Evolutionary conservation across 2,113 vertebrate genomes (phyloP).

Genomic region (Saguinus midas): DNA sequence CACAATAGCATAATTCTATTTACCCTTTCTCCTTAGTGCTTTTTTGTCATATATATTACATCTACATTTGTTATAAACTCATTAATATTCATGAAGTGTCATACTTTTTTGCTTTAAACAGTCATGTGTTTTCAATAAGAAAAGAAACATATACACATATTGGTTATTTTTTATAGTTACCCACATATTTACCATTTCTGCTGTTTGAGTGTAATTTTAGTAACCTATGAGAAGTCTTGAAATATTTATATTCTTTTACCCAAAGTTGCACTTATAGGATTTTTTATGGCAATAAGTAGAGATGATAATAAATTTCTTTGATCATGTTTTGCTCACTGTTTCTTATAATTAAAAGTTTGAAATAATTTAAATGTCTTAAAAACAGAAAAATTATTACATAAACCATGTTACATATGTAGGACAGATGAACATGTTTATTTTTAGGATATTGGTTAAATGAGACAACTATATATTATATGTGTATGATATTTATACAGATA

Average conservation of each 20-base stretch:
- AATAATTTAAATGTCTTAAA: not conserved
- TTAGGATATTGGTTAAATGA: not conserved
- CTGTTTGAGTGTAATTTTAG: not conserved
- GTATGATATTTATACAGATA: not conserved
- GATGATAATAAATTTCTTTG: not conserved
- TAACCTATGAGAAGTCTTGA: not conserved
- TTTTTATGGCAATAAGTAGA: slow-evolving; percentile 9
- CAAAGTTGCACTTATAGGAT: not conserved
- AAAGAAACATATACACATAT: not conserved
- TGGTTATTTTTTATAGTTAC: not conserved
- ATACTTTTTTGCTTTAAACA: not conserved
- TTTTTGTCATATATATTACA: not conserved
- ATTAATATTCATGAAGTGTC: not conserved
- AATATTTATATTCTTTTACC: not conserved
- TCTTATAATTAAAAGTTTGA: not conserved
- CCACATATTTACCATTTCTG: not conserved
- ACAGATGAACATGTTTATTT: not conserved
- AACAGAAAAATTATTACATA: not conserved
- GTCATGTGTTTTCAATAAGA: not conserved
- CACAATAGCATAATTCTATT: not conserved
- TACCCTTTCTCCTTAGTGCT: not conserved
- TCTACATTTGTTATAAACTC: not conserved
- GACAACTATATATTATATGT: not conserved
- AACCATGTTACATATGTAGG: not conserved
- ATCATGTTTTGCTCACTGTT: not conserved